phyloP scores from a whole-genome alignment of 2,113 vertebrate genomes.

The Dolichallabes microphthalmus region DNA sequence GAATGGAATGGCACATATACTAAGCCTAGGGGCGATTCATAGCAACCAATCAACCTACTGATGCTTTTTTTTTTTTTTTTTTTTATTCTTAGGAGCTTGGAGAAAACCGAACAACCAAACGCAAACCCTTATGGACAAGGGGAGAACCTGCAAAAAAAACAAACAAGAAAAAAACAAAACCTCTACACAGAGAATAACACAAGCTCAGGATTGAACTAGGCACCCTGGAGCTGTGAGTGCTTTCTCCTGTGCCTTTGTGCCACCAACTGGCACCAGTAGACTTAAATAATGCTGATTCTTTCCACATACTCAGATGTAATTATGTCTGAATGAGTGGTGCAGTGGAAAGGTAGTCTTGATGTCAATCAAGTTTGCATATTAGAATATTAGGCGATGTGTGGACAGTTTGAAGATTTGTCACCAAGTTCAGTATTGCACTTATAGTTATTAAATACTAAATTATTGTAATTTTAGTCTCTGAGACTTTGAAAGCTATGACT shows the following conservation, averaged over 20 bases:
- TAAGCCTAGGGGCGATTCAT: not conserved
- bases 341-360: not conserved
- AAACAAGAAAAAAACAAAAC: not conserved
- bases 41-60: not conserved
- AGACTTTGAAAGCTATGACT: not conserved
- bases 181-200: not conserved
- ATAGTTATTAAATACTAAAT: slow-evolving; percentile 7
- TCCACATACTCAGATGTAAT: not conserved
- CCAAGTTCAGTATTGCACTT: not conserved
- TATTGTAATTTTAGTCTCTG: not conserved
- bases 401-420: not conserved
- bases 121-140: not conserved
- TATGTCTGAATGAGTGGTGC: not conserved
- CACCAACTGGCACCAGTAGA: not conserved
- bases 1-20: not conserved
- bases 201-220: not conserved
- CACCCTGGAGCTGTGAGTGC: not conserved
- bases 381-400: not conserved
- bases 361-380: not conserved
- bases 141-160: not conserved
- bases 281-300: not conserved
- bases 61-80: not conserved
- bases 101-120: not conserved
- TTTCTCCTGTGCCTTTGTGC: not conserved
- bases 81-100: not conserved